A percentile compares a stretch with the other conserved stretches of the same genome.
Conservation (phyloP, 2,888 invertebrate genomes). For the Phengaris alcon region DNA sequence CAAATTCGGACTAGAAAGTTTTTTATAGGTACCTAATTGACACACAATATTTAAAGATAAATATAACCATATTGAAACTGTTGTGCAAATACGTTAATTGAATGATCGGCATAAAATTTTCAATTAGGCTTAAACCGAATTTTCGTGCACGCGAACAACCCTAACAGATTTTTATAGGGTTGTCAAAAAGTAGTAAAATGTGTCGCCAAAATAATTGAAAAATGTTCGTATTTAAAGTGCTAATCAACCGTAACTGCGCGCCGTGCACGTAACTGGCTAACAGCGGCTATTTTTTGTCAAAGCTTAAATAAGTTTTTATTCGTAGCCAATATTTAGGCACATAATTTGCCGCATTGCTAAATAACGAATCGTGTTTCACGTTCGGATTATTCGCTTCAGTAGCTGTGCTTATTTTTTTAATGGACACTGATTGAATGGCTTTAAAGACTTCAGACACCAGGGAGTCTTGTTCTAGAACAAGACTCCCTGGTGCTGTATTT, state of each 20-base stretch:
- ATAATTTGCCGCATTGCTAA: slow-evolving; percentile 55
- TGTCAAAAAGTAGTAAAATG: slow-evolving; percentile 27
- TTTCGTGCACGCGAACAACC: not conserved
- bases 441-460: slow-evolving; percentile 12
- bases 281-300: slow-evolving; percentile 56
- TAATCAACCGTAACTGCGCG: slow-evolving; percentile 66
- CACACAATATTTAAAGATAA: not conserved
- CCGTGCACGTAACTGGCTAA: slow-evolving; percentile 54
- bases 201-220: slow-evolving; percentile 64
- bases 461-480: too few species aligned
- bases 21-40: not conserved
- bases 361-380: slow-evolving; percentile 67
- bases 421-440: slow-evolving; percentile 18
- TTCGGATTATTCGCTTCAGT: slow-evolving; percentile 75
- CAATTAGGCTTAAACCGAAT: slow-evolving; percentile 2
- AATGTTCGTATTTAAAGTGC: slow-evolving; percentile 63
- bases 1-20: not conserved
- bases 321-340: slow-evolving; percentile 58
- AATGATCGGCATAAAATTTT: not conserved
- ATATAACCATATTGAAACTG: not conserved
- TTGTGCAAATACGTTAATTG: not conserved
- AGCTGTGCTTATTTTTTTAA: slow-evolving; percentile 70
- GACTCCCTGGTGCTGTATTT: too few species aligned
- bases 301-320: slow-evolving; percentile 68
- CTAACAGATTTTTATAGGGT: slow-evolving; percentile 3